phyloP scores from a whole-genome alignment of 2,888 invertebrate genomes.

The Agriopis marginaria region DNA sequence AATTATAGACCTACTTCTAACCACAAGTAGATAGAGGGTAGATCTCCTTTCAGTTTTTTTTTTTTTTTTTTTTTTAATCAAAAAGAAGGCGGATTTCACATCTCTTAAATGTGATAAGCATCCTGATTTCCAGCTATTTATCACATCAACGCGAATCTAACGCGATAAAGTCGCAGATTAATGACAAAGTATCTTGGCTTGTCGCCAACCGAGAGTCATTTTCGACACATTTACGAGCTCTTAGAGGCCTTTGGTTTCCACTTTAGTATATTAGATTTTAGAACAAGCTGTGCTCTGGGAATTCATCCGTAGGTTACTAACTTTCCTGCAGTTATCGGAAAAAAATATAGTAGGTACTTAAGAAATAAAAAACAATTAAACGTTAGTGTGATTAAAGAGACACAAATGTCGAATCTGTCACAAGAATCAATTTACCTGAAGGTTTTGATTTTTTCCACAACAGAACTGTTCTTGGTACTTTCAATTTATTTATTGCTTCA shows the following conservation, averaged over 20 bases:
- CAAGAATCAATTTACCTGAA: too few relatives aligned
- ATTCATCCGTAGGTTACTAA: background rate
- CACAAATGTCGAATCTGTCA: too few relatives aligned
- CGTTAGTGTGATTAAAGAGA: too few relatives aligned
- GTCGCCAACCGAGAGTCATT: conserved; percentile 40
- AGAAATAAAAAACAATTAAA: too few relatives aligned
- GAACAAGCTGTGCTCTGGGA: background rate
- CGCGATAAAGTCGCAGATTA: conserved; percentile 36
- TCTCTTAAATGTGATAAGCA: conserved; percentile 23
- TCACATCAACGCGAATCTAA: conserved; percentile 29
- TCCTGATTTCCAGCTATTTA: conserved; percentile 21
- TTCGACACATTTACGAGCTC: conserved; percentile 34
- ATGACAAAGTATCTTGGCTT: conserved; percentile 48
- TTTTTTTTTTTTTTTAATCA: background rate
- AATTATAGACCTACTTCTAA: too few relatives aligned
- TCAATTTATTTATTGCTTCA: too few relatives aligned
- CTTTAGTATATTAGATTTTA: conserved; percentile 23
- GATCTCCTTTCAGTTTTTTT: background rate
- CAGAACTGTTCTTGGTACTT: too few relatives aligned
- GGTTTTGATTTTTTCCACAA: too few relatives aligned
- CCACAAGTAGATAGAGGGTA: too few relatives aligned
- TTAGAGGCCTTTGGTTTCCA: conserved; percentile 34
- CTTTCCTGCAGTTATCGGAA: background rate
- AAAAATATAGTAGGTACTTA: too few relatives aligned
- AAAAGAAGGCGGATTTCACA: background rate